Conservation (phyloP, 2,797 vertebrate genomes). For the Cacajao melanocephalus region DNA sequence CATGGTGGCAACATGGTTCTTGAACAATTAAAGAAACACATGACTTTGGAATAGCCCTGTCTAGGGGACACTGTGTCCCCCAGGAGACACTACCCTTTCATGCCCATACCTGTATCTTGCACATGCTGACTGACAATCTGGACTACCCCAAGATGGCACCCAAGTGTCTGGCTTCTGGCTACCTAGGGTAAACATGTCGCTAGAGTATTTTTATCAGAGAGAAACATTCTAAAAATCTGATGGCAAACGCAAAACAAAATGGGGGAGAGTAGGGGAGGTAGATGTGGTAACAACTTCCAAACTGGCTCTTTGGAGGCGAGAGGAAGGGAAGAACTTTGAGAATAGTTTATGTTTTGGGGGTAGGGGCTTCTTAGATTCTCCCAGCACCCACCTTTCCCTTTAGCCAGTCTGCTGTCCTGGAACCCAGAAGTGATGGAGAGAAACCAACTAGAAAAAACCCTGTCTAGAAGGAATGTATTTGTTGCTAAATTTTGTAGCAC, state of each 20-base stretch:
- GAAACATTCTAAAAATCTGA: neutral
- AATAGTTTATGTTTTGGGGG: constrained; percentile 8
- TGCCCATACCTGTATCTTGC: neutral
- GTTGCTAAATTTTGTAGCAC: constrained; percentile 89
- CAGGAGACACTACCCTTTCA: neutral
- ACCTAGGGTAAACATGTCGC: neutral
- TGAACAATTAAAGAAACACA: neutral
- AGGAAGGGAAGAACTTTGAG: neutral
- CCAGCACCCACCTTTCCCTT: constrained; percentile 53
- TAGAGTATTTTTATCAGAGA: neutral
- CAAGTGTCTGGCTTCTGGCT: neutral
- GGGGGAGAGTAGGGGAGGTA: neutral
- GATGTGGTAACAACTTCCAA: neutral
- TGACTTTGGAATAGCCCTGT: neutral
- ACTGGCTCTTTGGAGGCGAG: neutral
- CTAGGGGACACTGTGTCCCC: neutral
- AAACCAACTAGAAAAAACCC: constrained; percentile 81
- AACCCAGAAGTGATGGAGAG: constrained; percentile 80
- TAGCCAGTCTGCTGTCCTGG: constrained; percentile 80
- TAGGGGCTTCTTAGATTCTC: constrained; percentile 53
- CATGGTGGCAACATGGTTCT: neutral
- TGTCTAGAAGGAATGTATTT: constrained; percentile 88
- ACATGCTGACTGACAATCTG: neutral
- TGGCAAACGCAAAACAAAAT: constrained; percentile 8
- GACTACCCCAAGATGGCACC: neutral